Percentiles rank a stretch among this genome's conserved stretches.
These are phyloP conservation scores for Polymixis flavicincta DNA, from an alignment of 2,888 invertebrate genomes.

Conservation along the genomic window DNA sequence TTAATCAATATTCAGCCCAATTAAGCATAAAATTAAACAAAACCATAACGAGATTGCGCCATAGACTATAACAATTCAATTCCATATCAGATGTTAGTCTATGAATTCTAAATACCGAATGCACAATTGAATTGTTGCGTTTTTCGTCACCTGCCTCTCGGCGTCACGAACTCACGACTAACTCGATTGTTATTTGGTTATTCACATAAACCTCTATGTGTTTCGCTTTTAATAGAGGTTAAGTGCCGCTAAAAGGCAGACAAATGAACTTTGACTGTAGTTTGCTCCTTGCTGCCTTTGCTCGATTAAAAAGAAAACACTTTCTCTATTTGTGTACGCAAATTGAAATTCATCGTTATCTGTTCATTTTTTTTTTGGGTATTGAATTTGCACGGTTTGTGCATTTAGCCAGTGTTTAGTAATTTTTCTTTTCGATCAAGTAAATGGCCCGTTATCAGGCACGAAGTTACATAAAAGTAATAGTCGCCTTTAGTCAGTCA, in stretches of 20 bases:
- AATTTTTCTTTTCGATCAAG: too few relatives aligned
- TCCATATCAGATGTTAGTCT: conserved; percentile 66
- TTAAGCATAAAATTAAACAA: conserved; percentile 57
- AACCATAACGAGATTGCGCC: conserved; percentile 48
- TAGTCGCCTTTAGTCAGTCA: too few relatives aligned
- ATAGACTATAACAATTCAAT: conserved; percentile 67
- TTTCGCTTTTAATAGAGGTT: conserved; percentile 72
- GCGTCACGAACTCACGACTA: conserved; percentile 76
- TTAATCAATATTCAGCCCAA: conserved; percentile 53
- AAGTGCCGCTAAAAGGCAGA: conserved; percentile 68
- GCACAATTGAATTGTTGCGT: conserved; percentile 76
- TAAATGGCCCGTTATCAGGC: too few relatives aligned
- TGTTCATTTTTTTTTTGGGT: too few relatives aligned
- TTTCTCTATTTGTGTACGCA: conserved; percentile 44
- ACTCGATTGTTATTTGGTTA: conserved; percentile 71
- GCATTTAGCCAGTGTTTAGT: too few relatives aligned
- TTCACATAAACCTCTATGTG: conserved; percentile 68
- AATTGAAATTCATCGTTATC: conserved; percentile 10
- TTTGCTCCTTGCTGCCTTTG: too few relatives aligned
- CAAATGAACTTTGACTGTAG: conserved; percentile 64
- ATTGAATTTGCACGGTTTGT: too few relatives aligned
- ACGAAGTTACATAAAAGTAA: too few relatives aligned
- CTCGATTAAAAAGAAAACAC: conserved; percentile 48
- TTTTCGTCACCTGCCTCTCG: conserved; percentile 77
- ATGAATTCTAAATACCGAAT: conserved; percentile 68